Base-by-base conservation (phyloP, 2,888 invertebrate species). In the Caenorhabditis sp. region DNA sequence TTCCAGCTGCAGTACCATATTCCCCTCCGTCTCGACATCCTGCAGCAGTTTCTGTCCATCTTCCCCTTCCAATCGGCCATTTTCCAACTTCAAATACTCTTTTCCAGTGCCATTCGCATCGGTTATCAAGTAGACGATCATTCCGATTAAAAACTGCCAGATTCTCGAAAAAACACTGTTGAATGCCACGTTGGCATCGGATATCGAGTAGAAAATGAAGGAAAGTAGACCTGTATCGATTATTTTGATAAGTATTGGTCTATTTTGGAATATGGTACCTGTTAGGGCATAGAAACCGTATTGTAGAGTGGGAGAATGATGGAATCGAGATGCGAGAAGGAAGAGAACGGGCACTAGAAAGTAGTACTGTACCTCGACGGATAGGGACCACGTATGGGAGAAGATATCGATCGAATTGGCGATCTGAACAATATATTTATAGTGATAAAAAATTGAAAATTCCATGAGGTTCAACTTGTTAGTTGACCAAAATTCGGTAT, bases 371-470 rank as follows among this genome's bases (percentile, higher is more conserved):
- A 79, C 64, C 51, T 79, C 79, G 6, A 79, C 71, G 26, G 71
- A 64, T 28, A 79, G 24, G n/a, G 79, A 79, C 79, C 79, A 79
- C 3, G 79, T 79, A 44, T 79, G 79, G 15, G 79, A 71, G 71
- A 79, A 79, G 20, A 71, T 64, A 53, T 70, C 71, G 1, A 53
- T 37, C 26, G 79, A 70, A 3, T 53, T 13, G 26, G 62, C 37
- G 13, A 78, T 51, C 78, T 78, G 62, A 28, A 40, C 9, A 6
- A 32, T 32, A 32, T n/a, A n/a, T n/a, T n/a, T n/a, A n/a, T n/a
- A 32, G 32, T 32, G 32, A 32, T 6, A 32, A 32, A 32, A 32
- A 32, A 32, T 32, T 32, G n/a, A n/a, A n/a, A n/a, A n/a, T n/a
- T n/a, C n/a, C n/a, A n/a, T n/a, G n/a, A n/a, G n/a, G n/a, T n/a